phyloP scores from a whole-genome alignment of 1,140 invertebrate species.

The Gryllus bimaculatus region DNA sequence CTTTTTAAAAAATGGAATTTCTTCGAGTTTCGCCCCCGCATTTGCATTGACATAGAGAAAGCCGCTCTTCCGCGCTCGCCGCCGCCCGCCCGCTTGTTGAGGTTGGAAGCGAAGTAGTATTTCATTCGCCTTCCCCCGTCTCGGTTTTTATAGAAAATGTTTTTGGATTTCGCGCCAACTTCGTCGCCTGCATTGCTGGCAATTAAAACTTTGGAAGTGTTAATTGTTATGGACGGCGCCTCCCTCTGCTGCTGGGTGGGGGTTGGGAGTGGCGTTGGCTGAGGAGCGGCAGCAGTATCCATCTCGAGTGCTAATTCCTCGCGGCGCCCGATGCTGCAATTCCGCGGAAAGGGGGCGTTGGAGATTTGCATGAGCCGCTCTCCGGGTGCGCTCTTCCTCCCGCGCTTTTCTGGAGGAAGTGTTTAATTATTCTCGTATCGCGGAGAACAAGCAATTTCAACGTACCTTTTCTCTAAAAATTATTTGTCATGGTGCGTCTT shows the following conservation, averaged over 20 bases:
- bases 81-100: neutral
- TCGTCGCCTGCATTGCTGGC: neutral
- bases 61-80: neutral
- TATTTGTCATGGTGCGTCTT: no score
- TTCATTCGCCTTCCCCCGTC: neutral
- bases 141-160: neutral
- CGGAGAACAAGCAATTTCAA: no score
- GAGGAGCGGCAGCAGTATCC: no score
- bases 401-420: no score
- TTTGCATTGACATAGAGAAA: neutral
- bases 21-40: neutral
- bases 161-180: neutral
- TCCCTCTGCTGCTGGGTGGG: neutral
- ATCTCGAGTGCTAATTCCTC: no score
- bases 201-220: neutral
- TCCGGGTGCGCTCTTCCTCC: no score
- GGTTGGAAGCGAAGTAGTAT: neutral
- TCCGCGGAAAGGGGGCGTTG: no score
- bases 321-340: no score
- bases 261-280: neutral
- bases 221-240: neutral
- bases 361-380: no score
- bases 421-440: no score
- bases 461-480: no score
- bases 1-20: constrained; percentile 6